These are phyloP conservation scores for Nesoenas mayeri DNA, from an alignment of 2,113 vertebrate species.

Conservation along the genomic window DNA sequence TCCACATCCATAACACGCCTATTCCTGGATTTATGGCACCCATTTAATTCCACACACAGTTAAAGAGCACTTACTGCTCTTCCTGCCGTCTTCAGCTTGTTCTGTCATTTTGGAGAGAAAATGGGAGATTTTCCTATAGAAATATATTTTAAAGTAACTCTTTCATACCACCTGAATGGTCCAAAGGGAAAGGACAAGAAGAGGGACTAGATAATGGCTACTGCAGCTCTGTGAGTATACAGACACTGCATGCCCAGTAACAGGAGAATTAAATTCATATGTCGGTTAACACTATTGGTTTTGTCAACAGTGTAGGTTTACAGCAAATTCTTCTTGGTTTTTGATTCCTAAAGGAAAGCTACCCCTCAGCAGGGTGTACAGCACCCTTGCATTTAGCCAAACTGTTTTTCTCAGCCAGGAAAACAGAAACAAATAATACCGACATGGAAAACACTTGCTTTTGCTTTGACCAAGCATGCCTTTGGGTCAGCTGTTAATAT, in stretches of 20 bases:
- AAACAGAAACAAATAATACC: neutral
- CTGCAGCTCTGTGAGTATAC: neutral
- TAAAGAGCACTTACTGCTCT: neutral
- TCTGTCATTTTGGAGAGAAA: neutral
- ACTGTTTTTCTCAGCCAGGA: neutral
- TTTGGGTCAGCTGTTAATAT: constrained; percentile 40
- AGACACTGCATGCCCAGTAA: neutral
- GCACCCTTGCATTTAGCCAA: neutral
- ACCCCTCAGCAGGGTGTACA: neutral
- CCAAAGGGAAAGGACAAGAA: neutral
- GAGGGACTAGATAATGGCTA: neutral
- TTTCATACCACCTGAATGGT: neutral
- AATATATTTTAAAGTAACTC: neutral
- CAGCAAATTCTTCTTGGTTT: neutral
- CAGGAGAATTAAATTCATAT: neutral
- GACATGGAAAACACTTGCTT: constrained; percentile 30
- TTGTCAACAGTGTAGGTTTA: neutral
- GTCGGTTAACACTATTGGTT: neutral
- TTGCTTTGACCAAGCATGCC: neutral
- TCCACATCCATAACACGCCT: neutral
- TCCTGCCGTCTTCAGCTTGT: neutral
- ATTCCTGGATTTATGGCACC: neutral
- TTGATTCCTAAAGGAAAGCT: neutral
- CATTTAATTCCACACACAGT: neutral
- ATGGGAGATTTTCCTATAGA: neutral